Evolutionary conservation across 2,888 invertebrate species (phyloP).

Genomic region (Trissolcus brochymenae): DNA sequence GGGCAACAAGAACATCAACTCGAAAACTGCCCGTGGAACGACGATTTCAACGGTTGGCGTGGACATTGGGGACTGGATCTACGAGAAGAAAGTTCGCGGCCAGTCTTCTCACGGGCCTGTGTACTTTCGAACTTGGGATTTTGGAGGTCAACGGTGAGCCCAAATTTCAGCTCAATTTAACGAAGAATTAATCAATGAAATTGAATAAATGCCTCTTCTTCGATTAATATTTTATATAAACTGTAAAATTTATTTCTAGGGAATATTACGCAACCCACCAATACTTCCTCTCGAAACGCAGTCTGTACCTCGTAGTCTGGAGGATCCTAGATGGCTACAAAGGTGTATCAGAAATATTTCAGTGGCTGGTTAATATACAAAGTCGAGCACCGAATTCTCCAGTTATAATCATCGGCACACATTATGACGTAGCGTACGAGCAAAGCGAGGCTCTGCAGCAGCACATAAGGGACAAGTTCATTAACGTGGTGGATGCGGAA

Average conservation of each 20-base stretch:
- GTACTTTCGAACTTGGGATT: slow-evolving; percentile 98
- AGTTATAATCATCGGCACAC: slow-evolving; percentile 96
- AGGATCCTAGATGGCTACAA: slow-evolving; percentile 91
- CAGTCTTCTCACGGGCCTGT: slow-evolving; percentile 88
- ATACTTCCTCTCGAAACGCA: slow-evolving; percentile 96
- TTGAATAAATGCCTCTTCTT: too few species aligned
- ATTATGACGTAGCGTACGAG: slow-evolving; percentile 90
- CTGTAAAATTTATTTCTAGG: slow-evolving; percentile 73
- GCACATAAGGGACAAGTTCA: slow-evolving; percentile 90
- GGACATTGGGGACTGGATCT: slow-evolving; percentile 96
- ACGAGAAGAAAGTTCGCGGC: slow-evolving; percentile 89
- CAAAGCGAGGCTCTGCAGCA: slow-evolving; percentile 90
- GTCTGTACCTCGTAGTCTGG: slow-evolving; percentile 97
- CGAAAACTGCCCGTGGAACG: slow-evolving; percentile 85
- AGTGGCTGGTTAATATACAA: slow-evolving; percentile 97
- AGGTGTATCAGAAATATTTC: slow-evolving; percentile 92
- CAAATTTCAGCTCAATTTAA: too few species aligned
- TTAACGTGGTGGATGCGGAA: slow-evolving; percentile 95
- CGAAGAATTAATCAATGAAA: too few species aligned
- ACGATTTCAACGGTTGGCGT: slow-evolving; percentile 98
- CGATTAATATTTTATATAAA: neutral
- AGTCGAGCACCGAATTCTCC: slow-evolving; percentile 97
- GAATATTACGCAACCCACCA: slow-evolving; percentile 99
- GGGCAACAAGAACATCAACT: slow-evolving; percentile 90
- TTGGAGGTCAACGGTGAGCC: slow-evolving; percentile 89